Evolutionary conservation across 2,113 vertebrate species (phyloP).

Genomic region (Salvator merianae): DNA sequence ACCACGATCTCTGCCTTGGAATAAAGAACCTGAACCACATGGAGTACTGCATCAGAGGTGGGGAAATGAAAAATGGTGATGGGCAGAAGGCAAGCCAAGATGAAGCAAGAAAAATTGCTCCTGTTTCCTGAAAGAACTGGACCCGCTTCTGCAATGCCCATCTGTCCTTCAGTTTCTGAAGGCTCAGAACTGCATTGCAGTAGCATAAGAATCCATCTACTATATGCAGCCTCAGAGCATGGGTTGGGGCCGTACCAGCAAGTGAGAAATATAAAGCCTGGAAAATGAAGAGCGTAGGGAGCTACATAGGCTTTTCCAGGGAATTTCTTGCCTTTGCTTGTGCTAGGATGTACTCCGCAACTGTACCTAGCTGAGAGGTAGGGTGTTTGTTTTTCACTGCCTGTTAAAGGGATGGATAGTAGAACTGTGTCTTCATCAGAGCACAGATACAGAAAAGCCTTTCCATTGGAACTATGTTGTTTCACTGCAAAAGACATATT

Average conservation of each 20-base stretch:
- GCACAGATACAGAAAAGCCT: not conserved
- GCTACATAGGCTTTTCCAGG: not conserved
- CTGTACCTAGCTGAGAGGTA: too few species aligned
- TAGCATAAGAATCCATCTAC: constrained; percentile 52
- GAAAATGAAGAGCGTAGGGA: not conserved
- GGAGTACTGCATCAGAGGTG: not conserved
- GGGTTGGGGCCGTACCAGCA: constrained; percentile 27
- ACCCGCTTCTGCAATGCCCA: constrained; percentile 66
- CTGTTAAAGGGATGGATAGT: not conserved
- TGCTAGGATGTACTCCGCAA: not conserved
- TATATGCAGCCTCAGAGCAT: constrained; percentile 41
- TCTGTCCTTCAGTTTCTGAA: constrained; percentile 69
- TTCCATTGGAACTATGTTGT: not conserved
- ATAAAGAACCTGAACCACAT: not conserved
- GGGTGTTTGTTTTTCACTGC: not conserved
- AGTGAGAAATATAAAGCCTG: rapidly evolving
- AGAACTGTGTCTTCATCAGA: not conserved
- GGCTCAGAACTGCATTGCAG: constrained; percentile 76
- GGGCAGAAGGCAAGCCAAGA: not conserved
- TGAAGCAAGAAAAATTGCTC: not conserved
- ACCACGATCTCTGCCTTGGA: not conserved
- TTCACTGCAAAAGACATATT: not conserved
- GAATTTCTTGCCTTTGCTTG: not conserved
- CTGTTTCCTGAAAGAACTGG: constrained; percentile 48
- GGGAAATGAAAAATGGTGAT: not conserved